Evolutionary conservation across 2,113 vertebrate species (phyloP).

Genomic region (Apteryx owenii): DNA sequence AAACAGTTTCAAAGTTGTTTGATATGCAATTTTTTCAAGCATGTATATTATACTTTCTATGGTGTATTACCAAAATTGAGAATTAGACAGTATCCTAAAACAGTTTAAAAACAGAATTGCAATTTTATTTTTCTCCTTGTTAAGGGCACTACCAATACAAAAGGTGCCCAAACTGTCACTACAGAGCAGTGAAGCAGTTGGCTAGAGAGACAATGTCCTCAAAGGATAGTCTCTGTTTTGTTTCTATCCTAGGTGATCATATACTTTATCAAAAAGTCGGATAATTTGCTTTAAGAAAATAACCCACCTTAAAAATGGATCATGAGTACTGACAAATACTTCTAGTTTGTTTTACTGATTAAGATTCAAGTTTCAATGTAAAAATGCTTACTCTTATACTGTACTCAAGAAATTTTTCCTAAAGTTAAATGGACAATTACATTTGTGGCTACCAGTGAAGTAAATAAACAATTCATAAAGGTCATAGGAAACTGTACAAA

Average conservation of each 20-base stretch:
- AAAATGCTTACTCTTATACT: conserved; percentile 74
- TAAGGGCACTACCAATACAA: conserved; percentile 75
- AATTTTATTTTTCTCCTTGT: conserved; percentile 61
- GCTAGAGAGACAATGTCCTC: conserved; percentile 59
- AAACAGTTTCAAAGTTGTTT: neutral
- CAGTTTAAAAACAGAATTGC: conserved; percentile 69
- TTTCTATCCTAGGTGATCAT: conserved; percentile 56
- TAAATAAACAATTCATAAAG: conserved; percentile 73
- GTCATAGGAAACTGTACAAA: conserved; percentile 74
- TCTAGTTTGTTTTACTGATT: conserved; percentile 65
- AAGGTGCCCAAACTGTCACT: conserved; percentile 72
- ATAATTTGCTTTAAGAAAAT: conserved; percentile 76
- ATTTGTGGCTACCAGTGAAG: conserved; percentile 42
- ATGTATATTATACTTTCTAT: conserved; percentile 7
- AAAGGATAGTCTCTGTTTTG: conserved; percentile 57
- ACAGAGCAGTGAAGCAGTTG: conserved; percentile 64
- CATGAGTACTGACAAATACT: conserved; percentile 71
- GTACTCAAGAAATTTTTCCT: conserved; percentile 70
- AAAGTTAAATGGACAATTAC: conserved; percentile 63
- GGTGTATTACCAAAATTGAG: neutral
- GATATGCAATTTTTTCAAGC: conserved; percentile 61
- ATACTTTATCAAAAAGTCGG: conserved; percentile 77
- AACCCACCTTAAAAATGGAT: conserved; percentile 75
- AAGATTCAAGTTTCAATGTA: conserved; percentile 75
- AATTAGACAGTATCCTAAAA: conserved; percentile 56